These are phyloP conservation scores for Dendroctonus ponderosae DNA, from an alignment of 1,140 invertebrate species.

Conservation along the genomic window DNA sequence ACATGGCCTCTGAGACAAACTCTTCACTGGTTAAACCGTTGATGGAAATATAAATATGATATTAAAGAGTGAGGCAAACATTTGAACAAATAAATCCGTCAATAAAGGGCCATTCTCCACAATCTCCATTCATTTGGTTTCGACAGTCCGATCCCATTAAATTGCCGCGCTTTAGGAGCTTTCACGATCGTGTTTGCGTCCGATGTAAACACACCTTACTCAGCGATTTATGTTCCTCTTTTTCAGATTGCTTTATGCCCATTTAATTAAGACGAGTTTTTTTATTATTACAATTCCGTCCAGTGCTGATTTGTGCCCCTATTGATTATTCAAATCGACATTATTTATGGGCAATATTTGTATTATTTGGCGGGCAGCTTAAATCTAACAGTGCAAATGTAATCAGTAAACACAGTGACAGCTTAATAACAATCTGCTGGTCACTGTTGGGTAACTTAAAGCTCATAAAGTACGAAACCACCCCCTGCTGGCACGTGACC, in stretches of 20 bases:
- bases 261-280: slow-evolving; percentile 19
- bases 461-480: background rate
- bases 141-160: background rate
- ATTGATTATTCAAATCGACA: no score
- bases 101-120: no score
- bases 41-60: no score
- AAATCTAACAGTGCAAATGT: no score
- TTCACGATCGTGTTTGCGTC: slow-evolving; percentile 30
- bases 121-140: no score
- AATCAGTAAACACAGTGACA: slow-evolving; percentile 1
- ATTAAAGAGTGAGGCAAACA: no score
- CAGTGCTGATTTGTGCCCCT: slow-evolving; percentile 2
- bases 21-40: no score
- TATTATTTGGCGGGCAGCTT: background rate
- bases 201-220: slow-evolving; percentile 36
- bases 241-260: slow-evolving; percentile 19
- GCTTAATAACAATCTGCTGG: slow-evolving; percentile 7
- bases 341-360: no score
- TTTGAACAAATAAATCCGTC: no score
- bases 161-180: background rate
- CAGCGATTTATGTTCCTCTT: slow-evolving; percentile 30
- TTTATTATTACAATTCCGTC: background rate
- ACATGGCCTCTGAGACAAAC: no score
- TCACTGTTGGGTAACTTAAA: slow-evolving; percentile 12
- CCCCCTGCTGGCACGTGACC: slow-evolving; percentile 13